Evolutionary conservation across 2,888 invertebrate species (phyloP).

Genomic region (Ichneumoninae sp.): DNA sequence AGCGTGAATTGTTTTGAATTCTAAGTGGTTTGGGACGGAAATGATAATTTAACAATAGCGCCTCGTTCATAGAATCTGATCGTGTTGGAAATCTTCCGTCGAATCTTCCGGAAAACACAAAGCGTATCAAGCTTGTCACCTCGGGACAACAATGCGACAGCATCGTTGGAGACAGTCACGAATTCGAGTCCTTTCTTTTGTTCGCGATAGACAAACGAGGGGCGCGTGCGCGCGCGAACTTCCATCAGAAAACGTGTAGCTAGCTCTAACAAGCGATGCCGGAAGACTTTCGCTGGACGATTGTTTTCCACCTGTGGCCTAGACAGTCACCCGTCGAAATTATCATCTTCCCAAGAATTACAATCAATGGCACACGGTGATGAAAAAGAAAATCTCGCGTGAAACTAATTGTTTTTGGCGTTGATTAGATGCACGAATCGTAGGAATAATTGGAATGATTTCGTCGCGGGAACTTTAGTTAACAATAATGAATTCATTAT

Average conservation of each 20-base stretch:
- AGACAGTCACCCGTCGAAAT: slow-evolving; percentile 42
- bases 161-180: slow-evolving; percentile 17
- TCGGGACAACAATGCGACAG: slow-evolving; percentile 33
- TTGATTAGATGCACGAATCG: neutral
- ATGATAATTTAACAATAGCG: neutral
- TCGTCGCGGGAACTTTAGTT: slow-evolving; percentile 15
- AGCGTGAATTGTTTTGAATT: neutral
- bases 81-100: slow-evolving; percentile 26
- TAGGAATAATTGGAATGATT: slow-evolving; percentile 11
- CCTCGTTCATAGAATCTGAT: neutral
- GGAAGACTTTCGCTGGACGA: slow-evolving; percentile 63
- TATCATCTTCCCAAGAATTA: slow-evolving; percentile 15
- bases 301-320: slow-evolving; percentile 48
- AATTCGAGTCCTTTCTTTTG: slow-evolving; percentile 54
- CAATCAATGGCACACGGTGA: neutral
- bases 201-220: slow-evolving; percentile 47
- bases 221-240: slow-evolving; percentile 24
- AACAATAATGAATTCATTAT: slow-evolving; percentile 18
- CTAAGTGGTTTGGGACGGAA: neutral
- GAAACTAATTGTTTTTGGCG: slow-evolving; percentile 28
- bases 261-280: slow-evolving; percentile 43
- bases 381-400: neutral
- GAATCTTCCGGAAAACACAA: neutral
- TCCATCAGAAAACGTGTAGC: slow-evolving; percentile 9
- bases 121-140: slow-evolving; percentile 27